Evolutionary conservation across 2,888 invertebrate species (phyloP).

Genomic region (Agrochola macilenta): DNA sequence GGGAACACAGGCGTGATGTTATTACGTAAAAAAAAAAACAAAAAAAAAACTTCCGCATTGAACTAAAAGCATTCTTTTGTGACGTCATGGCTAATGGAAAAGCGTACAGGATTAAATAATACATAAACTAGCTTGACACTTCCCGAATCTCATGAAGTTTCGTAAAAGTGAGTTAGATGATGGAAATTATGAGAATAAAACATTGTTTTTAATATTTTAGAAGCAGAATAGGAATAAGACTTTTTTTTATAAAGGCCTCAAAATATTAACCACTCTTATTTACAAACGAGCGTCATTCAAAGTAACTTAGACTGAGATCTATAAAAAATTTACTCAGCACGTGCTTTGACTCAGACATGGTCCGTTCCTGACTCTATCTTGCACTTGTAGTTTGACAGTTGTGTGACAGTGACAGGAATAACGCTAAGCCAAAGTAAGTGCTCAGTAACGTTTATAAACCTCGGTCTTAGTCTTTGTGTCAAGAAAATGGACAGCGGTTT

Average conservation of each 20-base stretch:
- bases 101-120: conserved; percentile 17
- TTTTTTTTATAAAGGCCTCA: neutral
- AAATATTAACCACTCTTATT: neutral
- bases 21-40: no score
- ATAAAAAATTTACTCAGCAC: neutral
- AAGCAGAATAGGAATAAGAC: neutral
- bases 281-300: no score
- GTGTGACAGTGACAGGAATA: no score
- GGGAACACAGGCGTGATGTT: neutral
- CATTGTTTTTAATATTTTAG: conserved; percentile 10
- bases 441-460: neutral
- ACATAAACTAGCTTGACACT: conserved; percentile 2
- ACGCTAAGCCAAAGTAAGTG: neutral
- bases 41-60: neutral
- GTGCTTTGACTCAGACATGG: neutral
- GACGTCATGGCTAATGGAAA: conserved; percentile 39
- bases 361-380: neutral
- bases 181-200: conserved; percentile 21
- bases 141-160: conserved; percentile 1
- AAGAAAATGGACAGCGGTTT: no score
- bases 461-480: no score
- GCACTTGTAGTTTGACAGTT: neutral
- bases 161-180: conserved; percentile 1
- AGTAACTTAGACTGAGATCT: neutral
- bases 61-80: conserved; percentile 34